Evolutionary conservation across 1,140 invertebrate genomes (phyloP), one percentile per base, ranked within the genome.

Genomic region (Calliphora vicina): DNA sequence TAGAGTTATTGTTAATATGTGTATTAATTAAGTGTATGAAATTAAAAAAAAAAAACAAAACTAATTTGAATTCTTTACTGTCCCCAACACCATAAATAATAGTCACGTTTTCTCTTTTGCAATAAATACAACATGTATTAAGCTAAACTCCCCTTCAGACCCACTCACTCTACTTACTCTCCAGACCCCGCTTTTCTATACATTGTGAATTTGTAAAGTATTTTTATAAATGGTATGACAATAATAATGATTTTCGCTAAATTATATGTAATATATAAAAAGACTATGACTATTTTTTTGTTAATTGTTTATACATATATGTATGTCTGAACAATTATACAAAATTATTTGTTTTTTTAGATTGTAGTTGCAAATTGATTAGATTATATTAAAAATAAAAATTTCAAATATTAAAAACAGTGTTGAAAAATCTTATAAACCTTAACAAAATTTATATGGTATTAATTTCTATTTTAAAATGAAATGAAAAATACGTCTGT

Each of bases 91-190:
- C n/a, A 67, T 67, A 20, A 17, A 23, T 67, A 67, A 67, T 67
- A 67, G 61, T 67, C 61, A 67, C 61, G 20, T 67, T 67, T 67
- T 67, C 61, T 67, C 61, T 67, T 67, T 67, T 67, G 61, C 61
- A 67, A 67, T 50, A 8, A 57, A 17, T 15, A 23, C 5, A 67
- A 23, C 23, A 20, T 23, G 4, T 25, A 23, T 57, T 67, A 4
- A 23, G 61, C 10, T 23, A 17, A 57, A n/a, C 15, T 17, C 50
- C 50, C 50, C n/a, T 6, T 17, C 15, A 35, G 10, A 35, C 35
- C 35, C 35, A 0, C 35, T 5, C 6, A 35, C 35, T n/a, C n/a
- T n/a, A n/a, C n/a, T n/a, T n/a, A n/a, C n/a, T n/a, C n/a, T n/a
- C n/a, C n/a, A n/a, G n/a, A n/a, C n/a, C n/a, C n/a, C n/a, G n/a